Conservation (phyloP, 2,888 invertebrate species). For the Abscondita cerata region DNA sequence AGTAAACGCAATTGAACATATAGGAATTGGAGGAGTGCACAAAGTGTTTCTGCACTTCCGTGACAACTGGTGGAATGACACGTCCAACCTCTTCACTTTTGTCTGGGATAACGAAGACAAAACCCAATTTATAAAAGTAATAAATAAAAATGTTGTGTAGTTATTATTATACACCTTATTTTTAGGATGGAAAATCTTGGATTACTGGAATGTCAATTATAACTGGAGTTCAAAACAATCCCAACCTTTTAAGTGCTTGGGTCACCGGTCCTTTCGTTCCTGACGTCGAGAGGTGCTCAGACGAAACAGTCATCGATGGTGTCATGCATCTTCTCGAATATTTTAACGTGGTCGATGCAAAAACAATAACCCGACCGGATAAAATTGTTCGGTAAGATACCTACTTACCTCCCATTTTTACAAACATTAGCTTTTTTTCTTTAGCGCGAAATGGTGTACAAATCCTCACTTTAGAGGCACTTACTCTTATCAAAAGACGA, state of each 20-base stretch:
- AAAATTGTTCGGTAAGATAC: background rate
- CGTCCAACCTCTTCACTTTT: conserved; percentile 57
- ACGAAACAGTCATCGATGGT: conserved; percentile 61
- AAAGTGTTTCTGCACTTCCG: conserved; percentile 70
- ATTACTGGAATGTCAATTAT: background rate
- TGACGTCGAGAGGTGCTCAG: conserved; percentile 66
- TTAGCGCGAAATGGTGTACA: conserved; percentile 62
- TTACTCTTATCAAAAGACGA: conserved; percentile 66
- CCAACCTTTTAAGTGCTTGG: conserved; percentile 70
- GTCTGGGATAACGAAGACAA: conserved; percentile 62
- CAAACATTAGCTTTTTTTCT: too few species aligned
- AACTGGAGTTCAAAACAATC: conserved; percentile 63
- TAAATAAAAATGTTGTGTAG: background rate
- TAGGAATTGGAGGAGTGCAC: conserved; percentile 68
- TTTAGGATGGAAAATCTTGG: conserved; percentile 14
- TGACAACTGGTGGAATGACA: conserved; percentile 66
- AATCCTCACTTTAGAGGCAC: conserved; percentile 72
- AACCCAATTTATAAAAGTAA: conserved; percentile 16
- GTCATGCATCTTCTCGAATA: conserved; percentile 59
- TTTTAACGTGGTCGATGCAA: too few species aligned
- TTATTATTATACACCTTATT: background rate
- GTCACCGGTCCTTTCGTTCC: conserved; percentile 67
- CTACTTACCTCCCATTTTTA: too few species aligned
- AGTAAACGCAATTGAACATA: conserved; percentile 60
- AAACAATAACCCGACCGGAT: conserved; percentile 52